phyloP scores from a whole-genome alignment of 1,140 invertebrate genomes.

The Chelonus insularis region DNA sequence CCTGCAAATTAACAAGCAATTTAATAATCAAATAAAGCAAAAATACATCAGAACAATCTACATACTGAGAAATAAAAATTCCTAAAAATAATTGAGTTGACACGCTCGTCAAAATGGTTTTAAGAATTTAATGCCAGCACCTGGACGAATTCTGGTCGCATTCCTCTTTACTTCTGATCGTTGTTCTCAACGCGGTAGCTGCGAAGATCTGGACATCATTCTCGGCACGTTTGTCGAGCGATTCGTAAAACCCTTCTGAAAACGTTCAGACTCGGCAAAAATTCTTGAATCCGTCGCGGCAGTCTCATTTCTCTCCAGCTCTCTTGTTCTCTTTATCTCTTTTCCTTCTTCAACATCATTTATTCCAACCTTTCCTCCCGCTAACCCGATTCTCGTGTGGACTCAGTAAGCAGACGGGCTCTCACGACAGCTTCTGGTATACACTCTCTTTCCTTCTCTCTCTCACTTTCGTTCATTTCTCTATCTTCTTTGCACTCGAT shows the following conservation, averaged over 20 bases:
- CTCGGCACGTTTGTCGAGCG: conserved; percentile 31
- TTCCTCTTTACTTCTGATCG: background rate
- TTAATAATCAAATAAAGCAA: background rate
- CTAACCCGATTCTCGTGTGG: conserved; percentile 11
- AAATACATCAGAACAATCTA: no score
- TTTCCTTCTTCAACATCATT: conserved; percentile 10
- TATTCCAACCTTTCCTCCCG: conserved; percentile 17
- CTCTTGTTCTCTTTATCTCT: conserved; percentile 23
- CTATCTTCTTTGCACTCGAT: conserved; percentile 12
- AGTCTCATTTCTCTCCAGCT: conserved; percentile 32
- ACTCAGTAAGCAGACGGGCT: background rate
- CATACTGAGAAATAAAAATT: no score
- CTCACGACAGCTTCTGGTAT: conserved; percentile 8
- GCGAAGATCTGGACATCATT: conserved; percentile 25
- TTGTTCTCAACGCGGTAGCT: background rate
- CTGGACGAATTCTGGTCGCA: conserved; percentile 10
- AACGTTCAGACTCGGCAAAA: conserved; percentile 28
- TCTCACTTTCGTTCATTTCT: background rate
- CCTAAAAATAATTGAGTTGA: conserved; percentile 6
- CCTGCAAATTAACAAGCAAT: background rate
- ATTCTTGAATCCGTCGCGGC: conserved; percentile 27
- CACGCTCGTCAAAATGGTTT: conserved; percentile 12
- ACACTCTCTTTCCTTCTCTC: conserved; percentile 3
- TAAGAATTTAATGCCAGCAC: conserved; percentile 16
- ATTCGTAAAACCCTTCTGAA: conserved; percentile 31